Conservation (phyloP, 2,113 vertebrate genomes). For the Lipophrys pholis region DNA sequence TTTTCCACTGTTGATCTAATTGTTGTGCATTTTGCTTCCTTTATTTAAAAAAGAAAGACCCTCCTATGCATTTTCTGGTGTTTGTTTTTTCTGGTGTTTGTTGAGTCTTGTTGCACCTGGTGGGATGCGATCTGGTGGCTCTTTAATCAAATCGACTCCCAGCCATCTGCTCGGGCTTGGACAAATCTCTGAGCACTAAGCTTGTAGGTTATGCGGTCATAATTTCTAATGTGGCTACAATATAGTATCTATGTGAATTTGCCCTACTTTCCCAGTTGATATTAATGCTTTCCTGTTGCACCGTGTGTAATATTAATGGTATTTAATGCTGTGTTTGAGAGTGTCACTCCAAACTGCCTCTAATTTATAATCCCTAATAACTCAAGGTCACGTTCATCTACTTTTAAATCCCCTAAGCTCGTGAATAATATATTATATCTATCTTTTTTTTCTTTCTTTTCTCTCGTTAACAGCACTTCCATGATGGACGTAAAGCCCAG, state of each 20-base stretch:
- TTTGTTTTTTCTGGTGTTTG: neutral
- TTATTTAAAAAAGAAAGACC: neutral
- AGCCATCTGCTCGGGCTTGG: conserved; percentile 15
- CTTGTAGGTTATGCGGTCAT: conserved; percentile 24
- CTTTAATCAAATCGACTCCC: conserved; percentile 39
- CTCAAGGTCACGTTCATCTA: conserved; percentile 48
- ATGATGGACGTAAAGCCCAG: conserved; percentile 96
- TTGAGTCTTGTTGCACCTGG: conserved; percentile 3
- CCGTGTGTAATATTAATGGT: conserved; percentile 25
- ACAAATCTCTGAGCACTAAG: conserved; percentile 32
- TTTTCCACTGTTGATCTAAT: neutral
- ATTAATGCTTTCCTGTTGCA: conserved; percentile 29
- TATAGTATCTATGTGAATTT: conserved; percentile 31
- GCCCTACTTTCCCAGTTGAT: conserved; percentile 35
- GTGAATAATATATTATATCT: conserved; percentile 14
- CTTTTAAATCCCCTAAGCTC: conserved; percentile 42
- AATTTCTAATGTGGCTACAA: conserved; percentile 24
- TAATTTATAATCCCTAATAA: conserved; percentile 31
- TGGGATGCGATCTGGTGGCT: neutral
- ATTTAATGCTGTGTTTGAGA: conserved; percentile 20
- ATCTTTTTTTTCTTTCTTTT: conserved; percentile 9
- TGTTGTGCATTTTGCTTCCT: conserved; percentile 3
- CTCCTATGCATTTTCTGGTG: neutral
- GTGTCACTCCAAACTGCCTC: neutral
- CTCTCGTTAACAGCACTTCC: conserved; percentile 88